Evolutionary conservation across 2,888 invertebrate genomes (phyloP).

Genomic region (Anthoptus insignis): DNA sequence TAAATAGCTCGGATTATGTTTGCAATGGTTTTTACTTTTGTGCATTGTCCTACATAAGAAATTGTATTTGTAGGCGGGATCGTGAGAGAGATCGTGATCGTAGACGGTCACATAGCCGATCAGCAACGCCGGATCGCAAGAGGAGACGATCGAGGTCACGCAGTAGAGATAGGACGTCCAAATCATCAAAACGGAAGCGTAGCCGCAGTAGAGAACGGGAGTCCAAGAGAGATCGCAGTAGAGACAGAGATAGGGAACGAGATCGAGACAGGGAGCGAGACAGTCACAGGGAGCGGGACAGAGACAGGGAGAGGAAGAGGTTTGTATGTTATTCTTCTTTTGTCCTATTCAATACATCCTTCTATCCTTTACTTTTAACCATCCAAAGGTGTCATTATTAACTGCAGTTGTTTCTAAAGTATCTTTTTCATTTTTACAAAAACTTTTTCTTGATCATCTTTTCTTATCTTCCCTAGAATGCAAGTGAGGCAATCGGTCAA

Average conservation of each 20-base stretch:
- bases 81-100: slow-evolving; percentile 80
- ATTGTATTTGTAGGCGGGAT: slow-evolving; percentile 71
- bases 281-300: slow-evolving; percentile 77
- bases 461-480: too few species aligned
- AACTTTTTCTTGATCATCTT: slow-evolving; percentile 18
- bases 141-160: slow-evolving; percentile 86
- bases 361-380: too few species aligned
- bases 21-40: slow-evolving; percentile 8
- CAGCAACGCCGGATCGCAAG: slow-evolving; percentile 86
- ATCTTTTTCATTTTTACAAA: too few species aligned
- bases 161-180: slow-evolving; percentile 87
- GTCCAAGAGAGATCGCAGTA: slow-evolving; percentile 84
- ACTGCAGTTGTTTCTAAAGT: too few species aligned
- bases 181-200: slow-evolving; percentile 88
- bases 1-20: neutral
- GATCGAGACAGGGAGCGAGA: slow-evolving; percentile 72
- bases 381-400: too few species aligned
- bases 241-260: slow-evolving; percentile 73
- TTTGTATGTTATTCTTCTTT: too few species aligned
- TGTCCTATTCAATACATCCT: neutral
- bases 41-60: too few species aligned
- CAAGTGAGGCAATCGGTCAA: too few species aligned
- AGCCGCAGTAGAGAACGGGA: slow-evolving; percentile 90
- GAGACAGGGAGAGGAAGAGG: slow-evolving; percentile 82
- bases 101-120: slow-evolving; percentile 87